phyloP scores from a whole-genome alignment of 2,113 vertebrate genomes.

The Apaloderma vittatum region DNA sequence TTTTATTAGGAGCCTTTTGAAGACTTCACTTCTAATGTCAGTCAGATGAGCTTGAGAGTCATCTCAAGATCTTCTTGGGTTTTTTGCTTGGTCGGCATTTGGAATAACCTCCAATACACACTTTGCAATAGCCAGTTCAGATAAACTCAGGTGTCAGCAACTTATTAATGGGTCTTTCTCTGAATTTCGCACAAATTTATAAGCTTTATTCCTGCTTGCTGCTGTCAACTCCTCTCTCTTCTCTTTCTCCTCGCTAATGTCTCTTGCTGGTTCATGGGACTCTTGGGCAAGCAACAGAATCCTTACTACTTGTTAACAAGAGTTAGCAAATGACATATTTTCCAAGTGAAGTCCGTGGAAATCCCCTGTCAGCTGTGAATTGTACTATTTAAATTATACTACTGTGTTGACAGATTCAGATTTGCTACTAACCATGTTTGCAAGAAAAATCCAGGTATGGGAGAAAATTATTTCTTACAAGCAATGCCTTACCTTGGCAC shows the following conservation, averaged over 20 bases:
- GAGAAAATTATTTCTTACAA: constrained; percentile 48
- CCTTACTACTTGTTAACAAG: constrained; percentile 58
- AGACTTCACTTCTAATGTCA: neutral
- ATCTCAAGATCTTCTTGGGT: neutral
- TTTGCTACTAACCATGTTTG: constrained; percentile 58
- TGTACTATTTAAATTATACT: constrained; percentile 68
- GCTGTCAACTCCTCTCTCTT: neutral
- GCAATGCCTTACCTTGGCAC: constrained; percentile 47
- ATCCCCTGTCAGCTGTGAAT: constrained; percentile 71
- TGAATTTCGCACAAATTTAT: neutral
- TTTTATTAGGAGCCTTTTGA: neutral
- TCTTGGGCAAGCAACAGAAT: constrained; percentile 47
- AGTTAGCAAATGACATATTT: constrained; percentile 67
- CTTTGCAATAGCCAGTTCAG: neutral
- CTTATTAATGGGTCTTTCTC: neutral
- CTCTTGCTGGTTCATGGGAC: neutral
- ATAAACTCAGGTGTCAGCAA: neutral
- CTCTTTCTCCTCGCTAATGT: neutral
- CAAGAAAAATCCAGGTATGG: constrained; percentile 45
- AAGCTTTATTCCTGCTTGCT: constrained; percentile 28
- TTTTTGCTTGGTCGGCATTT: neutral
- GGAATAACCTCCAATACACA: neutral
- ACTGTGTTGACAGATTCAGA: constrained; percentile 67
- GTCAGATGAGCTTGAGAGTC: neutral
- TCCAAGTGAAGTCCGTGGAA: constrained; percentile 63